Percentiles rank a stretch among this genome's conserved stretches.
phyloP scores from a whole-genome alignment of 92 coral and sea anemone genomes.

The Parazoanthus atlanticus region DNA sequence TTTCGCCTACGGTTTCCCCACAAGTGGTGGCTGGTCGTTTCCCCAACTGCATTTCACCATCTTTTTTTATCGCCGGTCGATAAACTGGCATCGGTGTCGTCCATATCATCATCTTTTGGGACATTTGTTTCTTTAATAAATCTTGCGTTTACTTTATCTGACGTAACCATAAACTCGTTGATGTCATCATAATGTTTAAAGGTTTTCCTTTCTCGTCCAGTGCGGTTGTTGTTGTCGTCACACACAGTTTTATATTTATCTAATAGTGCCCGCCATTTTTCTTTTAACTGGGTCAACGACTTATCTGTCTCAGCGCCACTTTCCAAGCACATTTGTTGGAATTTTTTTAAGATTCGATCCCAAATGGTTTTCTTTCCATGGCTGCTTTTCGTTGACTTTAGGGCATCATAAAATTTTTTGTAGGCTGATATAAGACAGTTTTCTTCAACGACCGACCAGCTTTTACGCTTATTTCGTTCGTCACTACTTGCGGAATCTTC shows the following conservation, averaged over 20 bases:
- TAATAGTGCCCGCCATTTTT: slow-evolving; percentile 34
- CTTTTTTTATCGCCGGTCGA: neutral
- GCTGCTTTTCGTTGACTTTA: too few species aligned
- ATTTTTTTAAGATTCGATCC: neutral
- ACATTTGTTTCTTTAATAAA: slow-evolving; percentile 49
- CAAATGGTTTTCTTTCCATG: too few species aligned
- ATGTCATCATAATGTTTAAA: slow-evolving; percentile 3
- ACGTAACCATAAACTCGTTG: neutral
- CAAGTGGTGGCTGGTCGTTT: neutral
- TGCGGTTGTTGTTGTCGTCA: slow-evolving; percentile 45
- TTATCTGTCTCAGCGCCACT: slow-evolving; percentile 42
- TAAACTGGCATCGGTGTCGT: neutral
- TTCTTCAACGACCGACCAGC: too few species aligned
- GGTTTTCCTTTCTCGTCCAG: slow-evolving; percentile 49
- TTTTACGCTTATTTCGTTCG: too few species aligned
- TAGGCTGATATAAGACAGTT: too few species aligned
- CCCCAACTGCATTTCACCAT: slow-evolving; percentile 1
- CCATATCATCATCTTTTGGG: neutral
- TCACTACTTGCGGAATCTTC: too few species aligned
- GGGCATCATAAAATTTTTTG: too few species aligned
- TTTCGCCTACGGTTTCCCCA: neutral
- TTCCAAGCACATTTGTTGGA: slow-evolving; percentile 45
- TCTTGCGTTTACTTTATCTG: slow-evolving; percentile 43
- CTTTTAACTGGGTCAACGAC: slow-evolving; percentile 47
- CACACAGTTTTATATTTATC: neutral